Evolutionary conservation across 2,888 invertebrate genomes (phyloP).

Genomic region (Plagodis pulveraria): DNA sequence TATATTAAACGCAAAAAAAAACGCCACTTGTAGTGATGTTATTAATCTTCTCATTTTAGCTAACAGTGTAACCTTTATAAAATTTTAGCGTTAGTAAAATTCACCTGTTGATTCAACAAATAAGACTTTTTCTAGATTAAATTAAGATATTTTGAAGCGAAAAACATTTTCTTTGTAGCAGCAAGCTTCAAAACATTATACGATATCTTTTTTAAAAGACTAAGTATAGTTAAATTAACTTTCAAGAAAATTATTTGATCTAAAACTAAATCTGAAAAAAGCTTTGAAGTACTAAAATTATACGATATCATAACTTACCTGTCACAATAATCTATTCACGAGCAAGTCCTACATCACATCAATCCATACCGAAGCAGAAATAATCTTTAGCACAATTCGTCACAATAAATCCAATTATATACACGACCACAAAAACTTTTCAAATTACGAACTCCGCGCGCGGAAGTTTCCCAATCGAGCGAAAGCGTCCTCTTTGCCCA

Average conservation of each 20-base stretch:
- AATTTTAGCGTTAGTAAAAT: too few relatives aligned
- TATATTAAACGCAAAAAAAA: too few relatives aligned
- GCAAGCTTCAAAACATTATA: too few relatives aligned
- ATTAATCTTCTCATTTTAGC: too few relatives aligned
- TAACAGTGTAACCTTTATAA: too few relatives aligned
- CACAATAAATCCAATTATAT: conserved; percentile 22
- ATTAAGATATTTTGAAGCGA: too few relatives aligned
- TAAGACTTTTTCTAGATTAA: too few relatives aligned
- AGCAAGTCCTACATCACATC: conserved; percentile 15
- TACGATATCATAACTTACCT: conserved; percentile 3
- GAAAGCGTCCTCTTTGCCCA: conserved; percentile 21
- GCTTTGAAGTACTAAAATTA: neutral
- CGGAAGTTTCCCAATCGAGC: conserved; percentile 11
- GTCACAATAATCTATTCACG: conserved; percentile 3
- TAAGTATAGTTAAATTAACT: too few relatives aligned
- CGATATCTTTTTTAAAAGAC: too few relatives aligned
- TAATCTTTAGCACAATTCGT: conserved; percentile 14
- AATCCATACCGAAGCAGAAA: conserved; percentile 11
- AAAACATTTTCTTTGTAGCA: too few relatives aligned
- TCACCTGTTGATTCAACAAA: too few relatives aligned
- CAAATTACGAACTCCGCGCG: conserved; percentile 30
- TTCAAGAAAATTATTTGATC: neutral
- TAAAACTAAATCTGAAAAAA: neutral
- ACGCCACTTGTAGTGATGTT: too few relatives aligned
- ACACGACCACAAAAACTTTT: conserved; percentile 27